These are phyloP conservation scores for Eulithis testata DNA, from an alignment of 2,888 invertebrate species.

Conservation along the genomic window DNA sequence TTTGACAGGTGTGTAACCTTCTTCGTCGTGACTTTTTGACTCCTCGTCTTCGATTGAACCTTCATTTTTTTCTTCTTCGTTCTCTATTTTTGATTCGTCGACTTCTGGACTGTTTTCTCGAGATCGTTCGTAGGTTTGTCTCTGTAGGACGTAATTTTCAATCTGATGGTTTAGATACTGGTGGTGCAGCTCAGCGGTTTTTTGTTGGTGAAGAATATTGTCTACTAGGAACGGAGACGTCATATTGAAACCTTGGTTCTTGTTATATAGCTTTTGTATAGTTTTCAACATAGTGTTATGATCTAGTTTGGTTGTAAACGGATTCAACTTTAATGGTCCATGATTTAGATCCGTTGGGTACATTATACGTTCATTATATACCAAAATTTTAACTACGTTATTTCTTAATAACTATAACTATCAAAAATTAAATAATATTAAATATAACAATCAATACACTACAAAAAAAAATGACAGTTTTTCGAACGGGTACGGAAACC, in stretches of 20 bases:
- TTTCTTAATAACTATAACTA: conserved; percentile 6
- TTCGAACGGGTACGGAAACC: conserved; percentile 15
- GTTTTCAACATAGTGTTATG: conserved; percentile 82
- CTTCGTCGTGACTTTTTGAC: conserved; percentile 70
- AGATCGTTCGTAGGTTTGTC: conserved; percentile 63
- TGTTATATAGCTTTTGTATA: conserved; percentile 75
- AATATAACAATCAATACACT: conserved; percentile 27
- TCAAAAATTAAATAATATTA: not conserved
- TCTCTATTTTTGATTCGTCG: conserved; percentile 63
- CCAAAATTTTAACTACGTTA: not conserved
- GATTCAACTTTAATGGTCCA: conserved; percentile 74
- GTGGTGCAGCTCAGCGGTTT: conserved; percentile 72
- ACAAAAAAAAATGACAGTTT: conserved; percentile 31
- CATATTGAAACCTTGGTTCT: conserved; percentile 76
- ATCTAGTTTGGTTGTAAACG: conserved; percentile 66
- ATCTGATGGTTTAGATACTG: conserved; percentile 83
- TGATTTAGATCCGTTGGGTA: conserved; percentile 77
- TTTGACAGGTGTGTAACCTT: conserved; percentile 55
- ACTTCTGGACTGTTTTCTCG: conserved; percentile 73
- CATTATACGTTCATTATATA: conserved; percentile 65
- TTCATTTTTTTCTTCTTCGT: conserved; percentile 53
- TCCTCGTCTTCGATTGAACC: conserved; percentile 54
- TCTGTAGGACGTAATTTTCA: conserved; percentile 70
- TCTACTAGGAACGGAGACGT: conserved; percentile 86
- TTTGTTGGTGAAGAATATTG: conserved; percentile 85